Percentiles rank a stretch among this genome's conserved stretches.
Conservation (phyloP, 2,113 vertebrate species). For the Sorex araneus region DNA sequence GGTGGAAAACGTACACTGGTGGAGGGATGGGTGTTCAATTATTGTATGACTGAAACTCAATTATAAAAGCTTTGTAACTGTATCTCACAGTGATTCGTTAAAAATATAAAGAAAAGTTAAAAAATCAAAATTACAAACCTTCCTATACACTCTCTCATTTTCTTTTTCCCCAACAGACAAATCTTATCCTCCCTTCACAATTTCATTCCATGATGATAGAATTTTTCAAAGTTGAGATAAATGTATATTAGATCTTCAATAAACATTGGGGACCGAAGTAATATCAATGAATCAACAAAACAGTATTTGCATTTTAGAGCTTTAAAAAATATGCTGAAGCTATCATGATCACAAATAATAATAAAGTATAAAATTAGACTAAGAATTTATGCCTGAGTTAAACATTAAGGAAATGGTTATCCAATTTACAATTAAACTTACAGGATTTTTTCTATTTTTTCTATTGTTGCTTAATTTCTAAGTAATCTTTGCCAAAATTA, state of each 20-base stretch:
- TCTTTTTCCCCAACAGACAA: background rate
- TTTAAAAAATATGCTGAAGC: slow-evolving; percentile 29
- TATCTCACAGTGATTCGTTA: no score
- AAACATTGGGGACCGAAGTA: slow-evolving; percentile 26
- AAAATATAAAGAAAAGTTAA: no score
- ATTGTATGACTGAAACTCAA: no score
- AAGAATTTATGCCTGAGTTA: background rate
- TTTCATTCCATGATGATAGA: background rate
- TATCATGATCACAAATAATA: slow-evolving; percentile 25
- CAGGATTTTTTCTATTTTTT: background rate
- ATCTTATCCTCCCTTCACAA: background rate
- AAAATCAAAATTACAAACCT: background rate
- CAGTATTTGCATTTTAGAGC: background rate
- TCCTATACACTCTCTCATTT: background rate
- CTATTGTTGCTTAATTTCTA: slow-evolving; percentile 41
- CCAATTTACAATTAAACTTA: slow-evolving; percentile 43
- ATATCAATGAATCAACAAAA: background rate
- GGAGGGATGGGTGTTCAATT: no score
- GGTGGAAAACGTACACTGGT: no score
- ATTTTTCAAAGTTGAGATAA: background rate
- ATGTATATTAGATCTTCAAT: background rate
- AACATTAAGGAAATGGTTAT: background rate
- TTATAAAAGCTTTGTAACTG: no score
- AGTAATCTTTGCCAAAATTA: slow-evolving; percentile 42
- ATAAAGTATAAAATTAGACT: slow-evolving; percentile 37